Conservation (phyloP, 92 coral and sea anemone genomes). For the Virgularia gustaviana region DNA sequence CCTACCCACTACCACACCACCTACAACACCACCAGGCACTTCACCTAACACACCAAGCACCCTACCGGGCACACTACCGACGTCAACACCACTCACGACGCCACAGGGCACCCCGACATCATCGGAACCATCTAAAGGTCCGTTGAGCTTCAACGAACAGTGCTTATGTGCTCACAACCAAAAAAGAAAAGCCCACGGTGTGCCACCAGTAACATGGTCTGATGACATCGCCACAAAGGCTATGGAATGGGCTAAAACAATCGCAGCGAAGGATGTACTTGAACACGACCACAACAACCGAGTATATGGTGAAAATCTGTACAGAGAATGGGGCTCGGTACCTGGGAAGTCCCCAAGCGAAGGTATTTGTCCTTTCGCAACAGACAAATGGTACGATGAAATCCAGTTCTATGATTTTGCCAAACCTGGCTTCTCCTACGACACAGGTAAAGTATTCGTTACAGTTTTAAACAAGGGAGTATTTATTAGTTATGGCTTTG, state of each 20-base stretch:
- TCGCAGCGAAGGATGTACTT: not conserved
- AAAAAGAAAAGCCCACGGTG: not conserved
- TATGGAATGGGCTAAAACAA: not conserved
- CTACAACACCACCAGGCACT: no score
- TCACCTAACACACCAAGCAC: no score
- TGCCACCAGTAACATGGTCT: not conserved
- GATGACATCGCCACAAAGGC: not conserved
- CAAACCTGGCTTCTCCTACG: not conserved
- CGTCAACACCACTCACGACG: not conserved
- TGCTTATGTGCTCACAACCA: not conserved
- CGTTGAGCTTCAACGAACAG: not conserved
- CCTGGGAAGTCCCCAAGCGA: not conserved
- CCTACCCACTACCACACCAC: no score
- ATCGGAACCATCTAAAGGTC: not conserved
- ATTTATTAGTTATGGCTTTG: no score
- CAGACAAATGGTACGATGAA: not conserved
- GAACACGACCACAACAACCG: not conserved
- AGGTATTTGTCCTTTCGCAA: not conserved
- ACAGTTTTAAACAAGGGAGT: no score
- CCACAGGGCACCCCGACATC: not conserved
- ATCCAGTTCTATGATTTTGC: not conserved
- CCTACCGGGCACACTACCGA: not conserved
- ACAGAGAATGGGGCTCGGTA: not conserved
- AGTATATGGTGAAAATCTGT: slow-evolving; percentile 1
- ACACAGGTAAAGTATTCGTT: slow-evolving; percentile 3